Evolutionary conservation across 2,113 vertebrate genomes (phyloP), one percentile per base, ranked within the genome.

Genomic region (Holacanthus passer): DNA sequence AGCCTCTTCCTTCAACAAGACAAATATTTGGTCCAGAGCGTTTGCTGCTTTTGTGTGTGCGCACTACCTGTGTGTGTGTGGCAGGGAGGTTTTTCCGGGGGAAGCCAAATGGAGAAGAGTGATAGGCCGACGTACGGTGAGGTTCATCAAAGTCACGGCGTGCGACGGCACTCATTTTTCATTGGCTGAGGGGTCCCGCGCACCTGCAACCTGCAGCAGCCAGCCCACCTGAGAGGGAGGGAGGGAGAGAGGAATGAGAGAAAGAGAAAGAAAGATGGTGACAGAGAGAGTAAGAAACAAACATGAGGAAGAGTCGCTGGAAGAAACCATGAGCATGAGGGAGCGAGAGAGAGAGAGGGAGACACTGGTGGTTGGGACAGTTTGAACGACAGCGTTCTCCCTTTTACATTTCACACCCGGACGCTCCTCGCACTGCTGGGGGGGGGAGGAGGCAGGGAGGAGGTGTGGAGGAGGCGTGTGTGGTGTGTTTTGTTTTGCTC

Each of bases 381-480:
- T 97, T 96, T 97, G 97, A 98, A 96, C 85, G 96, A 97, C 97
- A 97, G 95, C 93, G 92, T 94, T 94, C 96, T 96, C 96, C 97
- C 97, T 99, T 97, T 98, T 97, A 97, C 97, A 98, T 99, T 99
- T 99, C 97, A 99, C 97, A 98, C 96, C 95, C 96, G 94, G 95
- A 91, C 96, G 96, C 95, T 96, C 97, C 95, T 91, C 73, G 82
- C 83, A 90, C 81, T 39, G 92, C 90, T 88, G 85, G 83, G 89
- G 77, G 77, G 90, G 83, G n/a, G n/a, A 45, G 78, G 65, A 64
- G 84, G 73, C 59, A 74, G 73, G 81, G 84, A 58, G 87, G 83
- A 68, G 85, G 85, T 73, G 77, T 59, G 65, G 55, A 64, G 66
- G 68, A 80, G 84, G 63, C 37, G 68, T 68, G 90, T 47, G 81